phyloP scores from a whole-genome alignment of 1,140 invertebrate genomes.

The Tetramorium parvispinum region DNA sequence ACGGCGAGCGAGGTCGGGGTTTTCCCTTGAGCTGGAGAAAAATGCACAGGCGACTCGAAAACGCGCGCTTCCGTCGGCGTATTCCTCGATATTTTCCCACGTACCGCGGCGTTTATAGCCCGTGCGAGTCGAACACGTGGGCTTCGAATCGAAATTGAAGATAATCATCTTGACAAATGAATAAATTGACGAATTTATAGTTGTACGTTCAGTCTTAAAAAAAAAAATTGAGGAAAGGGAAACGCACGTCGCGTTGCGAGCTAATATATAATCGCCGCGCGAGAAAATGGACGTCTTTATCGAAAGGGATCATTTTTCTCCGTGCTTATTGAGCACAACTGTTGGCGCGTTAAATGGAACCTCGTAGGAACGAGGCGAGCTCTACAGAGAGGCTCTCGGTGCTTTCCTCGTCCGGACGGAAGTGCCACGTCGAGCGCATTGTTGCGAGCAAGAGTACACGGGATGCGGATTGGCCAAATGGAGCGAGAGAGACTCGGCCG shows the following conservation, averaged over 20 bases:
- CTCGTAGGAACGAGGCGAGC: conserved; percentile 40
- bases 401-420: conserved; percentile 76
- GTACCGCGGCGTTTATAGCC: not conserved
- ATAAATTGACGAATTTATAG: not conserved
- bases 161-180: not conserved
- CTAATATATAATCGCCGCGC: not conserved
- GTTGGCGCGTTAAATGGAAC: conserved; percentile 15
- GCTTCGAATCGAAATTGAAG: not conserved
- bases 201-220: not conserved
- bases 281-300: not conserved
- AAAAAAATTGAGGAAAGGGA: not conserved
- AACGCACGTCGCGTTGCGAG: not conserved
- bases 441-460: conserved; percentile 68
- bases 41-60: conserved; percentile 51
- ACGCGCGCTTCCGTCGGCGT: not conserved
- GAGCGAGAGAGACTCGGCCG: conserved; percentile 73
- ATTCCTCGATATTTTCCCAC: not conserved
- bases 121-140: not conserved
- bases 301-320: conserved; percentile 12
- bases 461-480: conserved; percentile 78
- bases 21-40: conserved; percentile 71
- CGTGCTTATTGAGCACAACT: not conserved
- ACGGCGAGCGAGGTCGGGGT: conserved; percentile 61
- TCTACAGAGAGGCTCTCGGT: conserved; percentile 45
- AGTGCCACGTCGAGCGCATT: conserved; percentile 79